Percentiles rank a stretch among this genome's conserved stretches.
These are phyloP conservation scores for Dasyprocta punctata DNA, from an alignment of 2,113 vertebrate species.

Conservation along the genomic window DNA sequence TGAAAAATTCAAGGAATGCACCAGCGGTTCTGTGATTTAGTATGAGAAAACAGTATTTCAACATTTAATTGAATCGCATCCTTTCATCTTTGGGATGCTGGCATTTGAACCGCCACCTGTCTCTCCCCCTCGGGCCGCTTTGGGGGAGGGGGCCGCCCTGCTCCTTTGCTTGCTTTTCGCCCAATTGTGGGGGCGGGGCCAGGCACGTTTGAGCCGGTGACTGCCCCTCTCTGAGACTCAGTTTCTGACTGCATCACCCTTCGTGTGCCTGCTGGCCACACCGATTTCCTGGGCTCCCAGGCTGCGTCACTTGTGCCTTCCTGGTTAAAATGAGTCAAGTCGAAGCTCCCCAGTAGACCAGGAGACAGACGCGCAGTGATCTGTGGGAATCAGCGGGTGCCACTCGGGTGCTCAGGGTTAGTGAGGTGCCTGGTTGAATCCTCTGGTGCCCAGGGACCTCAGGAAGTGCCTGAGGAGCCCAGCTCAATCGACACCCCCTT, in stretches of 20 bases:
- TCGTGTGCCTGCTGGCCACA: no score
- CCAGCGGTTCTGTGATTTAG: conserved; percentile 89
- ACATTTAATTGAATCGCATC: conserved; percentile 80
- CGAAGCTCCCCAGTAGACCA: not conserved
- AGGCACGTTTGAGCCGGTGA: no score
- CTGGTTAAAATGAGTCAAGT: not conserved
- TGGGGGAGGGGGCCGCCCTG: conserved; percentile 11
- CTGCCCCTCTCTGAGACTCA: not conserved
- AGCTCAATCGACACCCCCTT: not conserved
- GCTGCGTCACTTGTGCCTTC: not conserved
- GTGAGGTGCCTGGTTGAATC: not conserved
- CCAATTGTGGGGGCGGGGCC: fast-evolving
- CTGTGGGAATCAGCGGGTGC: not conserved
- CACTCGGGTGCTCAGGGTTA: not conserved
- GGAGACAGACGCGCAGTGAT: not conserved
- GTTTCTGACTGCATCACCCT: not conserved
- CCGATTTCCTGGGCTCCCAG: not conserved
- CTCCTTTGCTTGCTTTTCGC: conserved; percentile 25
- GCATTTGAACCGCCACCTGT: conserved; percentile 83
- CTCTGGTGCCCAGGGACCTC: not conserved
- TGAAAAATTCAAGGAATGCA: conserved; percentile 94
- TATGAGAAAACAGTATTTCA: conserved; percentile 85
- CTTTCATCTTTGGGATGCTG: conserved; percentile 83
- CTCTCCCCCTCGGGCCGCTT: conserved; percentile 62
- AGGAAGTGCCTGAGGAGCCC: not conserved